phyloP scores from a whole-genome alignment of 2,888 invertebrate genomes.

The Pachycephus smyrnensis region DNA sequence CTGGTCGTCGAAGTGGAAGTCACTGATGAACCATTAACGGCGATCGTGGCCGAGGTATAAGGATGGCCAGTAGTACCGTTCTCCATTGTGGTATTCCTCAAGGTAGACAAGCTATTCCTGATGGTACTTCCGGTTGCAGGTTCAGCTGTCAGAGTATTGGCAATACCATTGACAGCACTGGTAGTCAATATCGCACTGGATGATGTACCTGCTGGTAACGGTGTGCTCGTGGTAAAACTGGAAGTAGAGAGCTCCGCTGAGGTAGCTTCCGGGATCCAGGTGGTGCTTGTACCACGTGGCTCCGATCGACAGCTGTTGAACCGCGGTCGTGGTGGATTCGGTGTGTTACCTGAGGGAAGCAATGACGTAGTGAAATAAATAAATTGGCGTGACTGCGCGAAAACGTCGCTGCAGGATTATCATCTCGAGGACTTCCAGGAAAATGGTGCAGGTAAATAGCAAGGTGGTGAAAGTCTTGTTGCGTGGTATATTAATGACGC shows the following conservation, averaged over 20 bases:
- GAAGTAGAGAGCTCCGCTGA: slow-evolving; percentile 41
- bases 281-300: slow-evolving; percentile 49
- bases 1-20: slow-evolving; percentile 22
- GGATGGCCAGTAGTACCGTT: slow-evolving; percentile 43
- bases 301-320: slow-evolving; percentile 72
- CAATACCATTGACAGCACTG: slow-evolving; percentile 68
- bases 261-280: slow-evolving; percentile 50
- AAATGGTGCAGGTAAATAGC: background rate
- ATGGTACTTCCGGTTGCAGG: slow-evolving; percentile 34
- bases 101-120: slow-evolving; percentile 39
- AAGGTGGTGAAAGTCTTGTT: background rate
- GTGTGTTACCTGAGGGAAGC: slow-evolving; percentile 67
- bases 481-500: background rate
- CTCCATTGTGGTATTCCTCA: slow-evolving; percentile 46
- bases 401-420: background rate
- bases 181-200: slow-evolving; percentile 66
- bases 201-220: slow-evolving; percentile 66
- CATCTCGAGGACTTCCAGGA: background rate
- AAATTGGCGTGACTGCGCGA: background rate
- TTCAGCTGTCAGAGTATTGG: slow-evolving; percentile 37
- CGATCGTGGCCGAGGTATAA: slow-evolving; percentile 28
- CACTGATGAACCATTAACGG: slow-evolving; percentile 20
- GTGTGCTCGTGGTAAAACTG: slow-evolving; percentile 38
- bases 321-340: slow-evolving; percentile 70
- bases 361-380: slow-evolving; percentile 24